Base-by-base conservation (phyloP, 2,113 vertebrate species). In the human region DNA sequence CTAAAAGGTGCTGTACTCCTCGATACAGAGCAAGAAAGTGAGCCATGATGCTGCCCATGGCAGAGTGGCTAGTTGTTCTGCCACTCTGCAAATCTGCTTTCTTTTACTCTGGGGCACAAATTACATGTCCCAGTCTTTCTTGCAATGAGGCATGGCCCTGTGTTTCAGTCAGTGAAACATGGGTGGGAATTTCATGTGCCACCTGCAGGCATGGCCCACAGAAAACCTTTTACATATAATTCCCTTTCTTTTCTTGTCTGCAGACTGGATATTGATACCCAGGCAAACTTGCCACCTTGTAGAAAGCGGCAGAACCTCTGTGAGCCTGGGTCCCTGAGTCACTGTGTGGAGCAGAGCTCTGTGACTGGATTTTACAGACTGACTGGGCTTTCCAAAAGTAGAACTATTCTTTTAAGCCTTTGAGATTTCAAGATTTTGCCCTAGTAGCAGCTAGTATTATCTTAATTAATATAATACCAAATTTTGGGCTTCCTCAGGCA, bases 21-120 rank as follows among this genome's bases (percentile, higher is more conserved):
- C n/a, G 50, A 3, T 16, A n/a, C 0, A 22, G 22, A 52, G 45
- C 3, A 5, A 55, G 3, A 14, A 30, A 64, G 61, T 0, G 2
- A 64, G 27, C 2, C 43, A 22, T 11, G 8, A 14, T 17, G 20
- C 40, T 78, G 11, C 32, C 43, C 17, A 4, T 22, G 38, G 40
- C 35, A 79, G 17, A 66, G 38, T 13, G 48, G 50, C 25, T 83
- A 61, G 18, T 30, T 61, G 6, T 17, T 90, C 25, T 45, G 73
- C 40, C 27, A 45, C 32, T 30, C n/a, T 40, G 38, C 68, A 66
- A 80, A 16, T 66, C 72, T n/a, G 9, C 25, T 79, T 93, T 45
- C 27, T 59, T 75, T 75, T 35, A 40, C 57, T 78, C 10, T 50
- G 27, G 17, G 76, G 45, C n/a, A 84, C 23, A 50, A n/a, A 9